Percentiles rank a stretch among this genome's conserved stretches.
phyloP scores from a whole-genome alignment of 1,140 invertebrate genomes.

The Sycophila sp. region DNA sequence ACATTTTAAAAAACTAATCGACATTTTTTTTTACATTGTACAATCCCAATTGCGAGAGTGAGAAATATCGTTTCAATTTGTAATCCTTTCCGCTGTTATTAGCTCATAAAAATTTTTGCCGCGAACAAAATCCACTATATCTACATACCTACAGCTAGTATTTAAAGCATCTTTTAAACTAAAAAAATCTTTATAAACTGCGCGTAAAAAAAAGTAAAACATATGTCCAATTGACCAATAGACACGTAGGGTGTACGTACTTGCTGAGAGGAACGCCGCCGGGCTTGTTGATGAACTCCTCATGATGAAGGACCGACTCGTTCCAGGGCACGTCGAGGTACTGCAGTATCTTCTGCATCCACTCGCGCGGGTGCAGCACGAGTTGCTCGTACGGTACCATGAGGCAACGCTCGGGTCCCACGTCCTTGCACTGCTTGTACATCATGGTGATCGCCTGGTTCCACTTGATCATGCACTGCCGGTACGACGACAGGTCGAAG shows the following conservation, averaged over 20 bases:
- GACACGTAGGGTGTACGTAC: slow-evolving; percentile 68
- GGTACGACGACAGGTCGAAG: slow-evolving; percentile 93
- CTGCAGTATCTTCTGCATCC: slow-evolving; percentile 89
- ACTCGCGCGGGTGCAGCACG: slow-evolving; percentile 90
- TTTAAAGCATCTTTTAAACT: too few relatives aligned
- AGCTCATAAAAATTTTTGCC: too few relatives aligned
- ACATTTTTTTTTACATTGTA: too few relatives aligned
- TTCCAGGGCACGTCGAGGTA: slow-evolving; percentile 96
- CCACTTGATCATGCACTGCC: slow-evolving; percentile 95
- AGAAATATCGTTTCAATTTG: too few relatives aligned
- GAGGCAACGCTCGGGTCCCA: slow-evolving; percentile 87
- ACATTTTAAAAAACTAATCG: too few relatives aligned
- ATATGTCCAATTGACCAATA: not conserved
- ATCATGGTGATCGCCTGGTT: slow-evolving; percentile 94
- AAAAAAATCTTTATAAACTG: too few relatives aligned
- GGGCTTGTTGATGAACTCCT: slow-evolving; percentile 95
- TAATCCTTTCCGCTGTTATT: too few relatives aligned
- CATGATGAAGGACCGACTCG: slow-evolving; percentile 95
- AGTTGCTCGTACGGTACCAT: slow-evolving; percentile 96
- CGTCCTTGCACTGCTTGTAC: slow-evolving; percentile 91
- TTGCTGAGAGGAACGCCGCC: slow-evolving; percentile 92
- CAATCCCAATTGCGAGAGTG: too few relatives aligned
- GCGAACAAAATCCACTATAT: too few relatives aligned
- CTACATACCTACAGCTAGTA: too few relatives aligned
- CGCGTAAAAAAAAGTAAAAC: not conserved